Percentiles rank a stretch among this genome's conserved stretches.
These are phyloP conservation scores for Drosophila fulvimacula DNA, from an alignment of 2,888 invertebrate genomes.

Conservation along the genomic window DNA sequence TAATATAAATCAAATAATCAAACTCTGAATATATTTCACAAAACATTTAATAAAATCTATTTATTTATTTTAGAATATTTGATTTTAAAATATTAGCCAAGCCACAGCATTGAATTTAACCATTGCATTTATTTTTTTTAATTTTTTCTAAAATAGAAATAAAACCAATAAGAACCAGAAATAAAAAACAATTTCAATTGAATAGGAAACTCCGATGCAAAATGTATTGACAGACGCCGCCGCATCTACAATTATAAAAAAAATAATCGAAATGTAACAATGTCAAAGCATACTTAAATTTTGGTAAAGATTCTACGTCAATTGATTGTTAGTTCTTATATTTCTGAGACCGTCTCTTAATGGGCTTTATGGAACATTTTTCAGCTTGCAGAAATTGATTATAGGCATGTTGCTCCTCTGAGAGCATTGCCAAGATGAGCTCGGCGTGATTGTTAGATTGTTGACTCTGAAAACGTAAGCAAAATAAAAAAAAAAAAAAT, in stretches of 20 bases:
- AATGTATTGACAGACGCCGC: background rate
- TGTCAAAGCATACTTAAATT: background rate
- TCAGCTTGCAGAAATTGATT: background rate
- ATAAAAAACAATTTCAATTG: background rate
- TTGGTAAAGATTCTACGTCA: background rate
- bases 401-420: constrained; percentile 28
- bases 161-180: too few species aligned
- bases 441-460: constrained; percentile 15
- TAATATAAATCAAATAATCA: too few species aligned
- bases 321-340: background rate
- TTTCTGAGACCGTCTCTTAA: background rate
- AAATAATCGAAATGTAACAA: background rate
- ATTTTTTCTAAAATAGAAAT: too few species aligned
- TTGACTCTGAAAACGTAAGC: background rate
- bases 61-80: too few species aligned
- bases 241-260: background rate
- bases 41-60: too few species aligned
- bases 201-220: background rate
- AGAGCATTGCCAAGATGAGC: constrained; percentile 26
- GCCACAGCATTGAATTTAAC: too few species aligned
- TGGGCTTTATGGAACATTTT: accelerated
- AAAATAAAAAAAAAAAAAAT: too few species aligned
- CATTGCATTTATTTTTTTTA: too few species aligned
- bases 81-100: too few species aligned
- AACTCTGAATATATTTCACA: too few species aligned